A percentile compares a stretch with the other conserved stretches of the same genome.
phyloP scores from a whole-genome alignment of 2,797 vertebrate species.

The Phataginus tetradactyla region DNA sequence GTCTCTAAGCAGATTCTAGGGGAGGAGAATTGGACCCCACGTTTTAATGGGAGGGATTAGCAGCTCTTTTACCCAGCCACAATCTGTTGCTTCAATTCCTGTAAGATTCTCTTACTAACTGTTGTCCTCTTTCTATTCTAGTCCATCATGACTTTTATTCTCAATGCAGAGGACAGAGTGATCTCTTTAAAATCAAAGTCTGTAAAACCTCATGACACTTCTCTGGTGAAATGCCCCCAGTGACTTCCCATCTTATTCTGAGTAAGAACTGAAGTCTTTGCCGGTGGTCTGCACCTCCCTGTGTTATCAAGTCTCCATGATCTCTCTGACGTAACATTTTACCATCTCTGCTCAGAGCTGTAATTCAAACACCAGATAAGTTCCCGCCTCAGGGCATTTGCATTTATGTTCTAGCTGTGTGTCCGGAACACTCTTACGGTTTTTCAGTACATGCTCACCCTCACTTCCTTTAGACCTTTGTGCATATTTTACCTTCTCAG shows the following conservation, averaged over 20 bases:
- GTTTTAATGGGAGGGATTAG: background rate
- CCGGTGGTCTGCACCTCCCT: background rate
- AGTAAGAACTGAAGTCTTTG: background rate
- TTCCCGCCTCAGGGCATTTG: background rate
- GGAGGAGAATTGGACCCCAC: background rate
- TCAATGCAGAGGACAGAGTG: background rate
- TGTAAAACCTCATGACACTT: background rate
- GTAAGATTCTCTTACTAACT: background rate
- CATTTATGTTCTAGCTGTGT: background rate
- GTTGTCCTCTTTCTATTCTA: background rate
- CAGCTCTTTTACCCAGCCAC: background rate
- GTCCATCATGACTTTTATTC: background rate
- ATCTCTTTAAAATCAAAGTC: background rate
- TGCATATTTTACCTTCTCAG: background rate
- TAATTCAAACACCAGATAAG: no score
- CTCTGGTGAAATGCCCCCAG: background rate
- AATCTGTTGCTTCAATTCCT: background rate
- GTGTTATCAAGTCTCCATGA: background rate
- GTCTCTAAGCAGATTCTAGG: background rate
- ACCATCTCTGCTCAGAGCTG: background rate
- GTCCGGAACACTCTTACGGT: rapidly evolving
- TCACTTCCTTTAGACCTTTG: background rate
- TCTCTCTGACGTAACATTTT: background rate
- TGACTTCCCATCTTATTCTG: background rate
- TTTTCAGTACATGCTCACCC: background rate